Evolutionary conservation across 2,888 invertebrate genomes (phyloP).

Genomic region (Hetaerina titia): DNA sequence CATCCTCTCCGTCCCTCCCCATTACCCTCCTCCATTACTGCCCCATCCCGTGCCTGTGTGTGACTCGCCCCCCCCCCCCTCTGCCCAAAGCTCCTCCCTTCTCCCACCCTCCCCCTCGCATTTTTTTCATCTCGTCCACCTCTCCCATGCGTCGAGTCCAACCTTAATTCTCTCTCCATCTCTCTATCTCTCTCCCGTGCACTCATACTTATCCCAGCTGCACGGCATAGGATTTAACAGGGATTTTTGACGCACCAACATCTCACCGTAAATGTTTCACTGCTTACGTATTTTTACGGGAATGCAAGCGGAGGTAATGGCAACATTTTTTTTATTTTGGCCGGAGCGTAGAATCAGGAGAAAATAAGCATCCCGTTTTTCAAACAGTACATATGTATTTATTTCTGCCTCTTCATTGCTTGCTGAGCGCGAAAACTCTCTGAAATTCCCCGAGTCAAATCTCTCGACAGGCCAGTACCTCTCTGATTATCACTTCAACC

Average conservation of each 20-base stretch:
- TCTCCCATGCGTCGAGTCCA: not conserved
- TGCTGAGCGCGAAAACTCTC: not conserved
- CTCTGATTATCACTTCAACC: no score
- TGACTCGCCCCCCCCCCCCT: not conserved
- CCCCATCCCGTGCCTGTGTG: not conserved
- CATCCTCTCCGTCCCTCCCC: slow-evolving; percentile 29
- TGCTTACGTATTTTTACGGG: not conserved
- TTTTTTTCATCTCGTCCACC: slow-evolving; percentile 14
- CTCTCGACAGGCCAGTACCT: no score
- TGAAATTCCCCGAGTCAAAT: no score
- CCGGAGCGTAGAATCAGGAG: no score
- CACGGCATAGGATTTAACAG: not conserved
- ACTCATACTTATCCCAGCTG: not conserved
- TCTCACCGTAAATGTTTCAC: not conserved
- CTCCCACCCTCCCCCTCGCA: not conserved
- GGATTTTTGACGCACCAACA: not conserved
- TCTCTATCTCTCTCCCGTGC: not conserved
- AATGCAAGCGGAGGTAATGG: not conserved
- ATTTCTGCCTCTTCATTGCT: not conserved
- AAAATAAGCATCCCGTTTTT: no score
- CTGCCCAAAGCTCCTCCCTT: not conserved
- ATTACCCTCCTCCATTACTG: not conserved
- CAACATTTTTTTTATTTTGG: not conserved
- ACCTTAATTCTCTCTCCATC: not conserved
- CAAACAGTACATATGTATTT: not conserved